phyloP scores from a whole-genome alignment of 2,797 vertebrate genomes.

The Cuculus canorus region DNA sequence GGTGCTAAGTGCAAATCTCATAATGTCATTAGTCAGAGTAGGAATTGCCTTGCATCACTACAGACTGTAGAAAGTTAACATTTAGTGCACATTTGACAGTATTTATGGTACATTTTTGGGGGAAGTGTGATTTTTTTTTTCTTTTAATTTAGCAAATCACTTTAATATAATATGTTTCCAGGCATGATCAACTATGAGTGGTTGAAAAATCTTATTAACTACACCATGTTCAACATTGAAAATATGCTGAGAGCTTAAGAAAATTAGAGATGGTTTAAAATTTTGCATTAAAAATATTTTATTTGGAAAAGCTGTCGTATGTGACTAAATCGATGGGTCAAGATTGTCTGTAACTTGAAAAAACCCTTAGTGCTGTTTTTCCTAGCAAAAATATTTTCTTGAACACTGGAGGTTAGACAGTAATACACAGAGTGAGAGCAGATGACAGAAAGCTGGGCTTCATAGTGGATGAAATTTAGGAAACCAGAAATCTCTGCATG shows the following conservation, averaged over 20 bases:
- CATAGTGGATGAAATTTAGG: neutral
- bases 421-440: neutral
- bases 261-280: neutral
- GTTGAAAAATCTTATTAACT: neutral
- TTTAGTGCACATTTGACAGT: neutral
- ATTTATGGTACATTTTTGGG: neutral
- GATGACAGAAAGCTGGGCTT: neutral
- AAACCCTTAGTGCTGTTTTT: neutral
- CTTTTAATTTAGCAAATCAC: neutral
- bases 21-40: neutral
- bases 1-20: neutral
- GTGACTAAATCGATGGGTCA: neutral
- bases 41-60: neutral
- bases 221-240: neutral
- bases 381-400: neutral
- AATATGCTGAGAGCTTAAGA: neutral
- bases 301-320: neutral
- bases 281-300: neutral
- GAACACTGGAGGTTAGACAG: neutral
- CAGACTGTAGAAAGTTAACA: neutral
- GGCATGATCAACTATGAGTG: neutral
- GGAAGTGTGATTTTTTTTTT: neutral
- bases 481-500: neutral
- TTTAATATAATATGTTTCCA: neutral
- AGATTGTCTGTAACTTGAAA: neutral